Base-by-base conservation (phyloP, 2,797 vertebrate species). In the Sebastes matsubarae region DNA sequence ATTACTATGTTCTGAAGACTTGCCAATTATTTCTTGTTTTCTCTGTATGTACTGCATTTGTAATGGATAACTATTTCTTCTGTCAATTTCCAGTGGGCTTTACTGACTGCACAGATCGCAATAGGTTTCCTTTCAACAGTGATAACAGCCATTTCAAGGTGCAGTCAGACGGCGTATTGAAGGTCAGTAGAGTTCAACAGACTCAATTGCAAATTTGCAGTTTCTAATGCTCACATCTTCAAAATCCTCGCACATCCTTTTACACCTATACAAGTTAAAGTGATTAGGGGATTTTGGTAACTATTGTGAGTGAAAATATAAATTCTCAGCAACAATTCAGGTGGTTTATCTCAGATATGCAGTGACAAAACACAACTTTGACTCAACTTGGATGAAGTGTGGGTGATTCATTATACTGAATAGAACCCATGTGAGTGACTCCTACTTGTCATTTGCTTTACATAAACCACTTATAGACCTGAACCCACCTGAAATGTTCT, bases 11-110 rank as follows among this genome's bases (percentile, higher is more conserved):
- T 68, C 20, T 52, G 34, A 61, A 71, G 10, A 42, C 38, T 13
- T 63, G 22, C 4, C 24, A 22, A 1, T 58, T 32, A 4, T 27
- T 52, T 59, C 1, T 67, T 18, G 4, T 58, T 29, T 29, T 63
- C 5, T 68, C 2, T 59, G 2, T 20, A 59, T 60, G 29, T 18
- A 4, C 20, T 32, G 1, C 12, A 22, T 80, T 24, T 78, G 8
- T 87, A 66, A 82, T 8, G 1, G 3, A 38, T 66, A 20, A 42
- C 2, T 52, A 1, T 81, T 76, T 81, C 8, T 27, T 55, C 16
- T 65, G 7, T 72, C 18, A 10, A 5, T 32, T 86, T 42, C 1
- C 81, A 96, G 96, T 96, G 79, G 74, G 22, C 69, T 95, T 96
- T 78, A 85, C 69, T 20, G 91, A 92, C 83, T 96, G 95, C 72